phyloP scores from a whole-genome alignment of 2,888 invertebrate genomes.

The Polylopha cassiicola region DNA sequence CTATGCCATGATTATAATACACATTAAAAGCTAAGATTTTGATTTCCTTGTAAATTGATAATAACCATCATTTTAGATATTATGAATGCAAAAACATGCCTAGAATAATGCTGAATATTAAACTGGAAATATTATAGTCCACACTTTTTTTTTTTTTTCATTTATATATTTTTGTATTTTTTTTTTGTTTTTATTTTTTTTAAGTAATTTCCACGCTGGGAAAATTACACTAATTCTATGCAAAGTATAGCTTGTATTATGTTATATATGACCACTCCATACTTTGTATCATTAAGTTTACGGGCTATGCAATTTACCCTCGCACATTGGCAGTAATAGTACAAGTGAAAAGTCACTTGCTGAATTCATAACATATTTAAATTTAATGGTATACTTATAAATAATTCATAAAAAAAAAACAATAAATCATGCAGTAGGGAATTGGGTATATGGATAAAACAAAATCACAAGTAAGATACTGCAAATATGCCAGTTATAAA shows the following conservation, averaged over 20 bases:
- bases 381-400: slow-evolving; percentile 24
- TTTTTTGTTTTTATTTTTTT: slow-evolving; percentile 49
- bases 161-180: slow-evolving; percentile 45
- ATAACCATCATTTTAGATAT: slow-evolving; percentile 56
- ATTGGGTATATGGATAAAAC: slow-evolving; percentile 26
- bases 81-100: slow-evolving; percentile 71
- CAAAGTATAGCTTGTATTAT: slow-evolving; percentile 93
- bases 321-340: slow-evolving; percentile 72
- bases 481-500: slow-evolving; percentile 76
- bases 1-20: slow-evolving; percentile 58
- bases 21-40: slow-evolving; percentile 71
- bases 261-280: slow-evolving; percentile 75
- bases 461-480: slow-evolving; percentile 67
- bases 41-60: slow-evolving; percentile 55
- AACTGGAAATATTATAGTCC: slow-evolving; percentile 72
- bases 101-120: slow-evolving; percentile 77
- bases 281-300: slow-evolving; percentile 73
- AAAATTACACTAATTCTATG: slow-evolving; percentile 94
- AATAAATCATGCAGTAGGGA: slow-evolving; percentile 22
- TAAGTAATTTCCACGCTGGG: slow-evolving; percentile 81
- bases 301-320: slow-evolving; percentile 75
- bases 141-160: slow-evolving; percentile 63
- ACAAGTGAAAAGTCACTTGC: slow-evolving; percentile 60
- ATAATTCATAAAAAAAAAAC: slow-evolving; percentile 15
- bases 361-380: slow-evolving; percentile 23